phyloP scores from a whole-genome alignment of 1,140 invertebrate species.

The Temnothorax nylanderi region DNA sequence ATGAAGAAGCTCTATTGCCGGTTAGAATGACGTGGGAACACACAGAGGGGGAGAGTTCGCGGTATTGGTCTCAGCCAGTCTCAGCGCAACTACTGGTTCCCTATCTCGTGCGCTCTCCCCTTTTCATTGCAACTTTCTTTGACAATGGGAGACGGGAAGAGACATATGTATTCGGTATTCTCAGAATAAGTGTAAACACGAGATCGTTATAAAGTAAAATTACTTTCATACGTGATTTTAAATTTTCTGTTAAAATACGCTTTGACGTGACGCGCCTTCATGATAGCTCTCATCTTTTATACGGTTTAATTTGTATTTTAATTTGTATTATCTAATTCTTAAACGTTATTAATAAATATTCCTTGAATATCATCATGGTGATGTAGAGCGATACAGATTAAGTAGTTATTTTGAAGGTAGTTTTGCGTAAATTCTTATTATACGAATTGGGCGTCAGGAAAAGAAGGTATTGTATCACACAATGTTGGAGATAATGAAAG shows the following conservation, averaged over 20 bases:
- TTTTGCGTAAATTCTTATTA: not conserved
- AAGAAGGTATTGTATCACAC: not conserved
- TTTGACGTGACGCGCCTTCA: not conserved
- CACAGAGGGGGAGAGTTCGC: conserved; percentile 73
- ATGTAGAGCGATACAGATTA: not conserved
- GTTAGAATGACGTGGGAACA: conserved; percentile 57
- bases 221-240: not conserved
- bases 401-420: not conserved
- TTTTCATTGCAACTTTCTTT: conserved; percentile 66
- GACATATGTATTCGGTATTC: not conserved
- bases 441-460: not conserved
- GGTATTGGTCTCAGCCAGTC: conserved; percentile 77
- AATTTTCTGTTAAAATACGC: not conserved
- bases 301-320: not conserved
- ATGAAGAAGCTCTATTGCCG: conserved; percentile 76
- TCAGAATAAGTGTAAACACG: not conserved
- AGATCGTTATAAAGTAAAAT: conserved; percentile 9
- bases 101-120: conserved; percentile 40
- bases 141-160: conserved; percentile 11
- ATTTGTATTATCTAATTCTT: not conserved
- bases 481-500: not conserved
- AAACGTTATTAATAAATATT: not conserved
- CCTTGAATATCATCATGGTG: not conserved
- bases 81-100: conserved; percentile 67
- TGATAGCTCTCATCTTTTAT: not conserved